Conservation (phyloP, 2,113 vertebrate species). For the Anser brachyrhynchus region DNA sequence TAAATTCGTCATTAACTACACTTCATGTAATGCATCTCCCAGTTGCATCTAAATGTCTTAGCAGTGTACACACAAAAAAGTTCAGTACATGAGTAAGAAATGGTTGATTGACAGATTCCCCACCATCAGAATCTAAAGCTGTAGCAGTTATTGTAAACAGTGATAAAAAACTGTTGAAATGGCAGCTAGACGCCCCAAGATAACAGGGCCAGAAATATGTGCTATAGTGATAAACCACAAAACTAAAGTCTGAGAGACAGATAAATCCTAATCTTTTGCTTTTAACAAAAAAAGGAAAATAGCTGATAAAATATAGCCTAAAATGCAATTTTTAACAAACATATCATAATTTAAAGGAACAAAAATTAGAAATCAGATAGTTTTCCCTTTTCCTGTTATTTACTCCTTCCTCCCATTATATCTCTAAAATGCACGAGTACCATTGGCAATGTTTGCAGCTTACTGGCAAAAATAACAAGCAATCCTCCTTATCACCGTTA, state of each 20-base stretch:
- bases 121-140: neutral
- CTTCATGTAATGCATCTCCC: neutral
- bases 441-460: neutral
- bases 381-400: neutral
- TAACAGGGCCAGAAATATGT: neutral
- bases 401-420: neutral
- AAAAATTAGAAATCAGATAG: neutral
- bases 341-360: neutral
- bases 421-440: neutral
- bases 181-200: neutral
- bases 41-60: neutral
- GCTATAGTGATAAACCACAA: neutral
- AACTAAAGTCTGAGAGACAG: neutral
- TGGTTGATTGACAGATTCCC: neutral
- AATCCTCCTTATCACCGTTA: neutral
- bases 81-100: neutral
- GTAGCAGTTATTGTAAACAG: neutral
- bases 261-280: neutral
- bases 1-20: too few species aligned
- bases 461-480: neutral
- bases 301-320: neutral
- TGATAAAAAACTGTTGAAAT: neutral
- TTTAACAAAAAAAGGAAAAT: neutral
- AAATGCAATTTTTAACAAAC: neutral
- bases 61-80: neutral